Evolutionary conservation across 2,888 invertebrate genomes (phyloP).

Genomic region (Tipula vernalis): DNA sequence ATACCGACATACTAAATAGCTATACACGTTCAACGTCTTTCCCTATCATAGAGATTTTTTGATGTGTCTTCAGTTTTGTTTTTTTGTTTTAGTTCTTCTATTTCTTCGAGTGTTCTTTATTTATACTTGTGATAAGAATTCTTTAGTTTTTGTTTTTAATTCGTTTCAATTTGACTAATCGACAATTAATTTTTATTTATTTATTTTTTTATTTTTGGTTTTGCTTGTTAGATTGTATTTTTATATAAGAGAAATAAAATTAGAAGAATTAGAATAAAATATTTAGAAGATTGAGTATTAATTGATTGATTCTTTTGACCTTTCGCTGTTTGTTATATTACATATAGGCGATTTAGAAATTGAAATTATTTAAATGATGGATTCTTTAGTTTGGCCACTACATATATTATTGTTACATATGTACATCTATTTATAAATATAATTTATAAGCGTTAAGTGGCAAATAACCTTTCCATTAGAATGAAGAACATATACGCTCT

Average conservation of each 20-base stretch:
- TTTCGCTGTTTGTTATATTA: not conserved
- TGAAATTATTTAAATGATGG: not conserved
- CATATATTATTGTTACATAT: not conserved
- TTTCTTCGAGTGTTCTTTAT: not conserved
- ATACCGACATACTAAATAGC: not conserved
- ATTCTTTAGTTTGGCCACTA: not conserved
- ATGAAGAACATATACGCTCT: too few relatives aligned
- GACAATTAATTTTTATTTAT: not conserved
- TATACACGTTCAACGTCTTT: not conserved
- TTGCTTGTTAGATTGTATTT: not conserved
- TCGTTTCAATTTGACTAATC: not conserved
- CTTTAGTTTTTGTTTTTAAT: not conserved
- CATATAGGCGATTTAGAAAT: not conserved
- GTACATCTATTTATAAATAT: not conserved
- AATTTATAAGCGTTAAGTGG: too few relatives aligned
- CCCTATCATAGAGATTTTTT: not conserved
- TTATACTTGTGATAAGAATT: not conserved
- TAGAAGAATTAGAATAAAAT: not conserved
- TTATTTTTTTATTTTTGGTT: not conserved
- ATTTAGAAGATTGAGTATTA: not conserved
- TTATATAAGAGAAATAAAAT: not conserved
- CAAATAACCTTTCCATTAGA: too few relatives aligned
- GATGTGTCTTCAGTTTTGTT: not conserved
- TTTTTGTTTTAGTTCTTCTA: not conserved
- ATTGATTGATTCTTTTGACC: not conserved